Evolutionary conservation across 2,888 invertebrate genomes (phyloP).

Genomic region (Scaptomyza reducta): DNA sequence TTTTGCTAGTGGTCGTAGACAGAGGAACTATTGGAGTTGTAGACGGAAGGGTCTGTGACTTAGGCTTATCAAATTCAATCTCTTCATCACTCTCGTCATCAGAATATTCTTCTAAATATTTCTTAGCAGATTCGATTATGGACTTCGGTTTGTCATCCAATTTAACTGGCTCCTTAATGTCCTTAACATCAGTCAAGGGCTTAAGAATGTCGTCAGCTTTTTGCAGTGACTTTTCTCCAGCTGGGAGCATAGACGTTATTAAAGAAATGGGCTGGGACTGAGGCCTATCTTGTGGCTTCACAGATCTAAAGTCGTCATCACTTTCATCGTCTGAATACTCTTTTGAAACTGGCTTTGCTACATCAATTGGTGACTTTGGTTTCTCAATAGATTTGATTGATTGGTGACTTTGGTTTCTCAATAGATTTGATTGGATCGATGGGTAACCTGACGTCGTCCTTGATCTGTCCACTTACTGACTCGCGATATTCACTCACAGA

Average conservation of each 20-base stretch:
- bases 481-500: no score
- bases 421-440: no score
- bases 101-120: conserved; percentile 15
- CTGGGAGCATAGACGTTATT: conserved; percentile 3
- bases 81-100: conserved; percentile 31
- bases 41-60: background rate
- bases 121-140: conserved; percentile 10
- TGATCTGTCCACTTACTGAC: no score
- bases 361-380: background rate
- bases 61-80: conserved; percentile 10
- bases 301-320: background rate
- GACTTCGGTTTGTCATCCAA: conserved; percentile 30
- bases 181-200: conserved; percentile 1
- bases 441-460: no score
- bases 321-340: background rate
- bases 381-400: background rate
- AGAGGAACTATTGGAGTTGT: background rate
- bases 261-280: background rate
- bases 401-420: no score
- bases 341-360: background rate
- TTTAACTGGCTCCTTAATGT: conserved; percentile 16
- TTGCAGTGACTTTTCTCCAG: conserved; percentile 9
- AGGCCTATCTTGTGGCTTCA: conserved; percentile 11
- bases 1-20: background rate
- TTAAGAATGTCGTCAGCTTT: conserved; percentile 23